Conservation (phyloP, 2,113 vertebrate genomes). For the Nycticryphes semicollaris region DNA sequence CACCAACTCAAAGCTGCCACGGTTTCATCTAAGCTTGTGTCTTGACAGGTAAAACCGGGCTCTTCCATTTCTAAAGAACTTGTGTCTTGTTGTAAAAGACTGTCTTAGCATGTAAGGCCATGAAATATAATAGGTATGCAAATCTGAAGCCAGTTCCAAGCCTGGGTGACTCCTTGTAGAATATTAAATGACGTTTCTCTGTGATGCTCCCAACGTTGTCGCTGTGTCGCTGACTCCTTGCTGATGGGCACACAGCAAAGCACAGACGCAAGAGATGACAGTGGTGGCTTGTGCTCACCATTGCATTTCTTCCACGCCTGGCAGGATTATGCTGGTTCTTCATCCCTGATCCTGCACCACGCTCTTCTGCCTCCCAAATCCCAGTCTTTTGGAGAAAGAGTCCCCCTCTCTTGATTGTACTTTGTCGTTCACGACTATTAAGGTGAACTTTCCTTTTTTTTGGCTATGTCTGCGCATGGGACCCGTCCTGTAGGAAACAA, state of each 20-base stretch:
- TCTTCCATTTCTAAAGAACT: background rate
- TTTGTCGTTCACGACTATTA: background rate
- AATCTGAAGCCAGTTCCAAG: constrained; percentile 1
- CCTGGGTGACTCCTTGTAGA: background rate
- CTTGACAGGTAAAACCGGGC: constrained; percentile 4
- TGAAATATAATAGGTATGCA: background rate
- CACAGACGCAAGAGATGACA: background rate
- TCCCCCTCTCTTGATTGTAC: background rate
- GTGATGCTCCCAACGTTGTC: background rate
- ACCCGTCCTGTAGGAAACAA: background rate
- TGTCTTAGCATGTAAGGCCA: background rate
- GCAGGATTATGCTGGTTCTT: background rate
- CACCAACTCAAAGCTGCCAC: background rate
- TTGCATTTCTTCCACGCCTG: background rate
- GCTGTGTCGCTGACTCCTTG: accelerated
- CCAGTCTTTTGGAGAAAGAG: background rate
- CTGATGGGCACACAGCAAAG: background rate
- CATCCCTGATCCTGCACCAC: background rate
- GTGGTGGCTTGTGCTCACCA: accelerated
- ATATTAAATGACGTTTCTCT: background rate
- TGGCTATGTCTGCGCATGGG: background rate
- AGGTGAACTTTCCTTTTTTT: background rate
- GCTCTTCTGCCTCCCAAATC: background rate
- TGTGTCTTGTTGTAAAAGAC: background rate
- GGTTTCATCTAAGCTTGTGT: background rate